Evolutionary conservation across 2,888 invertebrate genomes (phyloP).

Genomic region (Cheiracanthium punctorium): DNA sequence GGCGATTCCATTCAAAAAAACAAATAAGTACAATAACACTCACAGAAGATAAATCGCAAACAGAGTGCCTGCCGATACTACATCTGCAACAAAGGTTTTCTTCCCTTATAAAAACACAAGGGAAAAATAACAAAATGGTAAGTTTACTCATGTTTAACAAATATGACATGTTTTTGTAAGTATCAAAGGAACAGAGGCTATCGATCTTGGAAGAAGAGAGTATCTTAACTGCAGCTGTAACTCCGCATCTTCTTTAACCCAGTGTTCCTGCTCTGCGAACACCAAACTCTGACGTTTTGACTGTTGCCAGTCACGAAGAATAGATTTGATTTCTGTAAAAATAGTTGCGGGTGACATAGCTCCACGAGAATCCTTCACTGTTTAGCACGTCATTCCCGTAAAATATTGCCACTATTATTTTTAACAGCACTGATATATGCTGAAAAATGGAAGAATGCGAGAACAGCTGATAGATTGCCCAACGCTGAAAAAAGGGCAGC

Average conservation of each 20-base stretch:
- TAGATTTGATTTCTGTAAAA: too few relatives aligned
- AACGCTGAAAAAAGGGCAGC: too few relatives aligned
- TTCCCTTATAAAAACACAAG: neutral
- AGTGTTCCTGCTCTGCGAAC: too few relatives aligned
- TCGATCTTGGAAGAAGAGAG: neutral
- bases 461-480: too few relatives aligned
- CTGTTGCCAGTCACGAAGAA: too few relatives aligned
- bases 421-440: too few relatives aligned
- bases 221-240: neutral
- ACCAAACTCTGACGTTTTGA: too few relatives aligned
- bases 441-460: too few relatives aligned
- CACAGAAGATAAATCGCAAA: neutral
- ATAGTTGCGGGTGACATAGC: too few relatives aligned
- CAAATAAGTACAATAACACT: neutral
- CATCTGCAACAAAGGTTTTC: neutral
- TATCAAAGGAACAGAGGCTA: neutral
- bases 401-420: too few relatives aligned
- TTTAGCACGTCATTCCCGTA: too few relatives aligned
- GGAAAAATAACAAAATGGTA: neutral
- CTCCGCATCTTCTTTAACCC: neutral
- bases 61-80: neutral
- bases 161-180: neutral
- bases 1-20: neutral
- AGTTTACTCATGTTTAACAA: slow-evolving; percentile 8
- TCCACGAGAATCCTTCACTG: too few relatives aligned